phyloP scores from a whole-genome alignment of 1,140 invertebrate species.

The Danaus melanippus region DNA sequence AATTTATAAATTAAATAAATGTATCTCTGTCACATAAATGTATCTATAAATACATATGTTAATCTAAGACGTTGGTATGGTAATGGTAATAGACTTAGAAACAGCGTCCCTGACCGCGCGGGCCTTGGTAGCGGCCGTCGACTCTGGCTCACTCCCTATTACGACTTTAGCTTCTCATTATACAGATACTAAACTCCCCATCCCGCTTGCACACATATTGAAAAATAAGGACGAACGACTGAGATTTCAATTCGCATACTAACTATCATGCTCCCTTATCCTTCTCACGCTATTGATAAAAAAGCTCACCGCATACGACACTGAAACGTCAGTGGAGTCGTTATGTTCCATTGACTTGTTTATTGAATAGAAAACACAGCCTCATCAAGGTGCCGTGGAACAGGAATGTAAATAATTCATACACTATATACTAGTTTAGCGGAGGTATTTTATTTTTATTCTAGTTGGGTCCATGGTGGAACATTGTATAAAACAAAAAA shows the following conservation, averaged over 20 bases:
- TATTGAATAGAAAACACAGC: conserved; percentile 18
- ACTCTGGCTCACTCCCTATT: conserved; percentile 39
- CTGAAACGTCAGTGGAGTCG: neutral
- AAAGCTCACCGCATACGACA: conserved; percentile 2
- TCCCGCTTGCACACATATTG: conserved; percentile 15
- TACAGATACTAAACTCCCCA: conserved; percentile 8
- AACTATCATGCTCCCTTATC: conserved; percentile 9
- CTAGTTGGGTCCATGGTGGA: too few relatives aligned
- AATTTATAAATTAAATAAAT: too few relatives aligned
- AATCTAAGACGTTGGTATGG: conserved; percentile 23
- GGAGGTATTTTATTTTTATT: too few relatives aligned
- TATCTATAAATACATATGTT: too few relatives aligned
- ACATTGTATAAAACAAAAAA: too few relatives aligned
- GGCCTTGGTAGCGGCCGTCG: conserved; percentile 58
- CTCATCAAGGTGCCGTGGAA: conserved; percentile 11
- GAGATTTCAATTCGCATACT: conserved; percentile 18
- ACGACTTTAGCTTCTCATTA: conserved; percentile 18
- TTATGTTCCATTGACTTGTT: conserved; percentile 10
- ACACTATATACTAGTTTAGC: conserved; percentile 6
- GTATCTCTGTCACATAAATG: too few relatives aligned
- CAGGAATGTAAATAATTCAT: conserved; percentile 12
- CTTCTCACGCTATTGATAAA: conserved; percentile 15
- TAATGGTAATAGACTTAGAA: conserved; percentile 49
- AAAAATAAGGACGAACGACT: conserved; percentile 19
- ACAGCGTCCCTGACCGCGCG: conserved; percentile 55